Evolutionary conservation across 2,113 vertebrate genomes (phyloP).

Genomic region (Hypocryptadius cinnamomeus): DNA sequence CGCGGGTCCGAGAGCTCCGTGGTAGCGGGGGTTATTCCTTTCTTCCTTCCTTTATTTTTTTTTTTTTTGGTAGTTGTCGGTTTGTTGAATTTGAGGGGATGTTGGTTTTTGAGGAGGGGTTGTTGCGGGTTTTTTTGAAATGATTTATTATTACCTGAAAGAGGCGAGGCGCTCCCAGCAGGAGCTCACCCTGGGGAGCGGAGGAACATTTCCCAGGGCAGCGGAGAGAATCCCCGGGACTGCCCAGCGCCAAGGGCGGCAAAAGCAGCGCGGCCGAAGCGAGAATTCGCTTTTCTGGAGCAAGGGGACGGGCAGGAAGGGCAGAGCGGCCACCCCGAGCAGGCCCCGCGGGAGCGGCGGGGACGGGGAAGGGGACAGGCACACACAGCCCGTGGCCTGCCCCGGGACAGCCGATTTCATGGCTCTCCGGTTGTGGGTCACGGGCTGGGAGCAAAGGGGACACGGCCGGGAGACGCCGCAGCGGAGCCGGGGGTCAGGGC

Average conservation of each 20-base stretch:
- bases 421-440: not conserved
- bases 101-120: rapidly evolving
- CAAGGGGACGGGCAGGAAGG: rapidly evolving
- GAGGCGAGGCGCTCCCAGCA: not conserved
- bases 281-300: not conserved
- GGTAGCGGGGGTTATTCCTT: rapidly evolving
- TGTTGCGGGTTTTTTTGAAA: not conserved
- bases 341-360: not conserved
- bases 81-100: not conserved
- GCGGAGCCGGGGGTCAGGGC: not conserved
- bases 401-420: not conserved
- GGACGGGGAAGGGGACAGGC: not conserved
- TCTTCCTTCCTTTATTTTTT: rapidly evolving
- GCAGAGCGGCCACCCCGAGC: not conserved
- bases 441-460: not conserved
- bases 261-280: rapidly evolving
- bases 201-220: not conserved
- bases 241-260: not conserved
- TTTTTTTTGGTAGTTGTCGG: not conserved
- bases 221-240: not conserved
- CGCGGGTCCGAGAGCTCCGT: not conserved
- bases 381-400: not conserved
- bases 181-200: not conserved
- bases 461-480: not conserved
- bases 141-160: not conserved